phyloP scores from a whole-genome alignment of 1,140 invertebrate genomes.

The Danaus melanippus region DNA sequence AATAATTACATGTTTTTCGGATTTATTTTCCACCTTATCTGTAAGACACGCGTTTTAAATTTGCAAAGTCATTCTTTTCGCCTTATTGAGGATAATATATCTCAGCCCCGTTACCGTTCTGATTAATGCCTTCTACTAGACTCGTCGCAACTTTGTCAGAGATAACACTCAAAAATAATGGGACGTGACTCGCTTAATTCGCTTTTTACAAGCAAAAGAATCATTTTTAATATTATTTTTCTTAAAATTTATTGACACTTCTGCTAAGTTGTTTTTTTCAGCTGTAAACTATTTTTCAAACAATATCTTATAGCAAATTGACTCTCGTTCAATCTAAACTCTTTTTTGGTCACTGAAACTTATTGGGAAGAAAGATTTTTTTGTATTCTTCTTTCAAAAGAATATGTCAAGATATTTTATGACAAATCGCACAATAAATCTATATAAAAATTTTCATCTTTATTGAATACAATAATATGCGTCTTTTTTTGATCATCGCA shows the following conservation, averaged over 20 bases:
- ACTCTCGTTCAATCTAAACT: too few relatives aligned
- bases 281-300: too few relatives aligned
- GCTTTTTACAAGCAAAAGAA: slow-evolving; percentile 48
- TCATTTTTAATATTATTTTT: too few relatives aligned
- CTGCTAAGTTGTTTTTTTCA: too few relatives aligned
- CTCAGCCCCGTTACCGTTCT: slow-evolving; percentile 59
- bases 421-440: slow-evolving; percentile 32
- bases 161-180: slow-evolving; percentile 66
- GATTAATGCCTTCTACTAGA: slow-evolving; percentile 66
- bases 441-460: slow-evolving; percentile 23
- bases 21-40: slow-evolving; percentile 59
- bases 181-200: slow-evolving; percentile 63
- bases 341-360: neutral
- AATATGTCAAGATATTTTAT: slow-evolving; percentile 37
- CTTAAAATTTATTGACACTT: too few relatives aligned
- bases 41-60: slow-evolving; percentile 66
- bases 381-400: slow-evolving; percentile 55
- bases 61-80: slow-evolving; percentile 67
- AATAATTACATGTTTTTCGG: slow-evolving; percentile 68
- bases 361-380: slow-evolving; percentile 16
- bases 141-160: slow-evolving; percentile 59
- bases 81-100: slow-evolving; percentile 69
- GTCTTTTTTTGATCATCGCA: slow-evolving; percentile 26
- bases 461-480: slow-evolving; percentile 32
- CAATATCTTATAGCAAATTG: too few relatives aligned